Evolutionary conservation across 2,113 vertebrate species (phyloP).

Genomic region (Pycnonotus jocosus): DNA sequence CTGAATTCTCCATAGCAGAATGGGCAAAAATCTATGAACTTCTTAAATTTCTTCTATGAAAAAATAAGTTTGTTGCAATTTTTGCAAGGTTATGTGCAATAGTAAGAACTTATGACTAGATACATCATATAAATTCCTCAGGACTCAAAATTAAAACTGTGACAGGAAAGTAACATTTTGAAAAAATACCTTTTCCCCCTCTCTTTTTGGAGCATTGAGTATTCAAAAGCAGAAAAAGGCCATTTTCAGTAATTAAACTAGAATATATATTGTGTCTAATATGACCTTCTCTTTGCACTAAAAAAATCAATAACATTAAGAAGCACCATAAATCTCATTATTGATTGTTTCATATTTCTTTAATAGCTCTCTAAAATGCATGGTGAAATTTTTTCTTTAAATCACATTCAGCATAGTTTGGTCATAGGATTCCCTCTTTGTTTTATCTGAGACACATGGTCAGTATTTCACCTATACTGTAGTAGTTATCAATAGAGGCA

Average conservation of each 20-base stretch:
- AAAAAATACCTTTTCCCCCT: background rate
- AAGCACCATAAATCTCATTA: background rate
- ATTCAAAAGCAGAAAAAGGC: background rate
- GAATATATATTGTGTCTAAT: background rate
- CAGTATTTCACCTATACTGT: background rate
- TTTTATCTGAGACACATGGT: background rate
- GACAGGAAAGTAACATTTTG: background rate
- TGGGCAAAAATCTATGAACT: background rate
- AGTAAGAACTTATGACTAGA: background rate
- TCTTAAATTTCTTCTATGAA: background rate
- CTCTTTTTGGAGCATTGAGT: background rate
- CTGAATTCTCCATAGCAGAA: background rate
- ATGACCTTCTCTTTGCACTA: background rate
- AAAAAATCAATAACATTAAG: background rate
- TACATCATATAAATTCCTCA: background rate
- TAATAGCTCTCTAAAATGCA: background rate
- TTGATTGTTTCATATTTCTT: background rate
- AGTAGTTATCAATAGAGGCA: background rate
- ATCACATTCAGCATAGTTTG: background rate
- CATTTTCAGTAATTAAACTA: background rate
- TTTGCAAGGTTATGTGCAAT: background rate
- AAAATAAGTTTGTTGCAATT: background rate
- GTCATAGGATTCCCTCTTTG: background rate
- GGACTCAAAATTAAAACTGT: background rate
- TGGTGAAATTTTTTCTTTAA: background rate